Conservation (phyloP, 2,113 vertebrate genomes). For the Saimiri boliviensis region DNA sequence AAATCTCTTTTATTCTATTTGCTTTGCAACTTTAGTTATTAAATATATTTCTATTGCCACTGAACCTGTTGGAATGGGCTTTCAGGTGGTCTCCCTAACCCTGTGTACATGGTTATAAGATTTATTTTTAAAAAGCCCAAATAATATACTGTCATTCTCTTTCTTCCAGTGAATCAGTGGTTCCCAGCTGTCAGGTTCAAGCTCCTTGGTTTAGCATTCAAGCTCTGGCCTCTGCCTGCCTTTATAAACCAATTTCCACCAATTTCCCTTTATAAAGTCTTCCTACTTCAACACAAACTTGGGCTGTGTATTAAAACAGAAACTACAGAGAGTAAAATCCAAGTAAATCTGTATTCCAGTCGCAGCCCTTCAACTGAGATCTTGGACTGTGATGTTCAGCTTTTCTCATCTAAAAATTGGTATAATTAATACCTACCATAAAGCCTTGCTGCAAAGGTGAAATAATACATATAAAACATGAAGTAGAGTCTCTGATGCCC, state of each 20-base stretch:
- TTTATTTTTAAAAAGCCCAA: conserved; percentile 1
- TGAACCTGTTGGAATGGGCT: not conserved
- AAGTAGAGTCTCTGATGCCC: not conserved
- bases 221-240: not conserved
- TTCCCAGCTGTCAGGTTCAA: not conserved
- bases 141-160: not conserved
- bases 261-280: not conserved
- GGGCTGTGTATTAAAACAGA: not conserved
- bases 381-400: not conserved
- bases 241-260: not conserved
- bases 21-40: not conserved
- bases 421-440: not conserved
- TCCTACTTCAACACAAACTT: not conserved
- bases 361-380: not conserved
- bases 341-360: not conserved
- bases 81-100: not conserved
- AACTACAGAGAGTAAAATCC: not conserved
- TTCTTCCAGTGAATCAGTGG: not conserved
- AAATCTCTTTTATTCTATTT: not conserved
- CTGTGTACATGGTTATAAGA: not conserved
- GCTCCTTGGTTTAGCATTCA: not conserved
- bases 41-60: not conserved
- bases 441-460: not conserved
- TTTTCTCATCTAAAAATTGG: not conserved
- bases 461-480: not conserved